These are phyloP conservation scores for Taeniopygia guttata DNA, from an alignment of 2,797 vertebrate species.

Conservation along the genomic window DNA sequence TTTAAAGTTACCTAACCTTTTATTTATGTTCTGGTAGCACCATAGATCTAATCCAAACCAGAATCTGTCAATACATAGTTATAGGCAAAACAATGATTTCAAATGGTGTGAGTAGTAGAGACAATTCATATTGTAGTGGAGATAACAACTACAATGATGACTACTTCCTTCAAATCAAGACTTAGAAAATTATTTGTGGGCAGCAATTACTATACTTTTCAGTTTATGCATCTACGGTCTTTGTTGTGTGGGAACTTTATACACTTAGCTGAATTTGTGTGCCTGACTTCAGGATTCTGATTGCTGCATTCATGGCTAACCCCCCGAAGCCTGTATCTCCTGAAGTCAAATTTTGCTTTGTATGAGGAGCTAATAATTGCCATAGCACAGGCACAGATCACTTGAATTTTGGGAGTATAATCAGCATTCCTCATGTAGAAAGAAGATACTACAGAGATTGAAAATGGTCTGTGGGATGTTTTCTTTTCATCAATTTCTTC, in stretches of 20 bases:
- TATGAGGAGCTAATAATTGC: background rate
- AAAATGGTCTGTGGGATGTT: background rate
- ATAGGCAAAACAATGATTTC: background rate
- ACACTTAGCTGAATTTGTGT: background rate
- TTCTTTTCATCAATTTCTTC: background rate
- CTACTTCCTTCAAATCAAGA: background rate
- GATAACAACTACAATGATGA: background rate
- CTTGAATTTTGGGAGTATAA: background rate
- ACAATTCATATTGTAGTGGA: background rate
- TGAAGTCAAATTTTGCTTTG: background rate
- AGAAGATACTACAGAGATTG: background rate
- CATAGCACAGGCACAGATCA: background rate
- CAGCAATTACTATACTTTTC: background rate
- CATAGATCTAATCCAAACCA: background rate
- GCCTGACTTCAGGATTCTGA: background rate
- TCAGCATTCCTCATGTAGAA: background rate
- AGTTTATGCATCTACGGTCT: background rate
- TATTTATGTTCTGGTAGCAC: background rate
- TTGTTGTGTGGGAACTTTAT: background rate
- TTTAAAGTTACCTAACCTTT: background rate
- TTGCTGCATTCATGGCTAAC: background rate
- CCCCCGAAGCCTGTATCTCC: rapidly evolving
- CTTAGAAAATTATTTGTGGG: background rate
- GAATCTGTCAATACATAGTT: background rate
- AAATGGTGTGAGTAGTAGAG: background rate